Evolutionary conservation across 1,140 invertebrate species (phyloP).

Genomic region (Brachionus angularis): DNA sequence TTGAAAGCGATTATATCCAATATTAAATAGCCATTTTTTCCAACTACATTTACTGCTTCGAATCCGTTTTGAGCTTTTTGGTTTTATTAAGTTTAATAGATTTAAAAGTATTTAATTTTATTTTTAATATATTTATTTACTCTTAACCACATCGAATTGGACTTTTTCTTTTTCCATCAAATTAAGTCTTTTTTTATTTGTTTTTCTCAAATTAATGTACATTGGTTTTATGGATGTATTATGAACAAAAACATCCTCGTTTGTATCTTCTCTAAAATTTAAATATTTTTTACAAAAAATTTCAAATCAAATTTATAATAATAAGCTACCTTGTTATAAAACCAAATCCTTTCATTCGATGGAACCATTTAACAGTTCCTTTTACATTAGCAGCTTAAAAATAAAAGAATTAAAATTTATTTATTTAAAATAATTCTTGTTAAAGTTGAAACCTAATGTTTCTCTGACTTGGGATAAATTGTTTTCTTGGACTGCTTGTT

Average conservation of each 20-base stretch:
- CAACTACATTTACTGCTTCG: slow-evolving; percentile 24
- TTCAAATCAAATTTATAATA: neutral
- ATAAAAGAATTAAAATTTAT: neutral
- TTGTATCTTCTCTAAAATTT: slow-evolving; percentile 24
- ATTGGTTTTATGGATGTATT: slow-evolving; percentile 24
- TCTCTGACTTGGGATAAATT: too few species aligned
- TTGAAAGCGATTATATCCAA: slow-evolving; percentile 33
- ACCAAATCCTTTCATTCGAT: slow-evolving; percentile 39
- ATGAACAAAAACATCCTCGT: slow-evolving; percentile 38
- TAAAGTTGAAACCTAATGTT: neutral
- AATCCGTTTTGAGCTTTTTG: slow-evolving; percentile 6
- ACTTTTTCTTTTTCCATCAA: slow-evolving; percentile 37
- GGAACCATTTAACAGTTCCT: slow-evolving; percentile 43
- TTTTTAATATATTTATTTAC: neutral
- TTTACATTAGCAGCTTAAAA: slow-evolving; percentile 17
- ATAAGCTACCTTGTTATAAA: slow-evolving; percentile 32
- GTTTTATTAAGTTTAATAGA: neutral
- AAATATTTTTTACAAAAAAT: neutral
- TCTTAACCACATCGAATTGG: slow-evolving; percentile 37
- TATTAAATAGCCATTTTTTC: slow-evolving; percentile 31
- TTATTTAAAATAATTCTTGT: neutral
- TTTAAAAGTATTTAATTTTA: neutral
- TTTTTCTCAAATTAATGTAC: neutral
- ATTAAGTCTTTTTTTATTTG: neutral
- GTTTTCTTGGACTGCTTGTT: too few species aligned